Conservation (phyloP, 2,113 vertebrate genomes). For the Entelurus aequoreus region DNA sequence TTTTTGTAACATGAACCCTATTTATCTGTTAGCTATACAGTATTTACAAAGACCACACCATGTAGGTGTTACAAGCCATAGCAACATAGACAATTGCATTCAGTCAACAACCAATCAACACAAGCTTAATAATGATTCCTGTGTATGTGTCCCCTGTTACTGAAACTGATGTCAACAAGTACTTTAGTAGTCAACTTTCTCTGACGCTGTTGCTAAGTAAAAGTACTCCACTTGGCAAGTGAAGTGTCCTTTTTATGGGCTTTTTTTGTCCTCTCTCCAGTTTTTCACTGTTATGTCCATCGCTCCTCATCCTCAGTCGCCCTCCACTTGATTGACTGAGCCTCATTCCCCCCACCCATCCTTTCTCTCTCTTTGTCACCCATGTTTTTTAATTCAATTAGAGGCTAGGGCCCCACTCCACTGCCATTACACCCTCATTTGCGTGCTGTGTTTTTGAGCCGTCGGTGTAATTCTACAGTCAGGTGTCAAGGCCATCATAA, state of each 20-base stretch:
- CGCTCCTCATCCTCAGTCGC: slow-evolving; percentile 36
- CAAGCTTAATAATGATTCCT: background rate
- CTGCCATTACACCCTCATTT: slow-evolving; percentile 90
- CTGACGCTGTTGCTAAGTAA: slow-evolving; percentile 59
- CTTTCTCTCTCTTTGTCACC: slow-evolving; percentile 39
- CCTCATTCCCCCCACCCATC: background rate
- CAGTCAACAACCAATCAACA: background rate
- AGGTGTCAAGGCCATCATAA: slow-evolving; percentile 69
- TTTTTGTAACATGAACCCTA: too few species aligned
- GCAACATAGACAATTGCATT: too few species aligned
- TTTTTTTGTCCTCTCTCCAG: slow-evolving; percentile 18
- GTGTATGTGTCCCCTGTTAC: background rate
- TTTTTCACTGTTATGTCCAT: slow-evolving; percentile 23
- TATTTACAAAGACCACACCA: too few species aligned
- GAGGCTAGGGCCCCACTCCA: slow-evolving; percentile 80
- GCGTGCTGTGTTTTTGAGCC: slow-evolving; percentile 75
- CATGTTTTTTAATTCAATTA: slow-evolving; percentile 97
- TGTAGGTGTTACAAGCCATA: too few species aligned
- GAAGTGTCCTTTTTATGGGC: slow-evolving; percentile 47
- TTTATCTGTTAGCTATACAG: too few species aligned
- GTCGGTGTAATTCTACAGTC: slow-evolving; percentile 78
- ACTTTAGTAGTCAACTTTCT: slow-evolving; percentile 23
- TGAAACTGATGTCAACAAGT: slow-evolving; percentile 15
- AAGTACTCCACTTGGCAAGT: slow-evolving; percentile 51
- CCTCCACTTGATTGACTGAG: slow-evolving; percentile 28